These are phyloP conservation scores for Lophotis ruficrista DNA, from an alignment of 2,113 vertebrate genomes.

Conservation along the genomic window DNA sequence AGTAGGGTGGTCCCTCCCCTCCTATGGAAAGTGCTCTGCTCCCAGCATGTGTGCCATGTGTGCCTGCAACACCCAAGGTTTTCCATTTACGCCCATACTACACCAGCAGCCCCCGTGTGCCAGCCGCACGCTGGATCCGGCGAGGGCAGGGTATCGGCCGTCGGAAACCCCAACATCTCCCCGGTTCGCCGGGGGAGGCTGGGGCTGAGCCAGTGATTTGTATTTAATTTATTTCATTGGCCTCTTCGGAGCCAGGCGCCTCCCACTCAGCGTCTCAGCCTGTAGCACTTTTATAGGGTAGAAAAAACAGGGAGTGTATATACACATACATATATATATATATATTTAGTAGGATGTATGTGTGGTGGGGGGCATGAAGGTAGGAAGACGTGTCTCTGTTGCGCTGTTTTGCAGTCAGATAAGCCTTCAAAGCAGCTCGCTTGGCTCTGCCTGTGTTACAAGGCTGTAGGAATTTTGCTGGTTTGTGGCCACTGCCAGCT, in stretches of 20 bases:
- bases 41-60: neutral
- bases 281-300: conserved; percentile 39
- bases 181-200: neutral
- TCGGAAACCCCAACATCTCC: neutral
- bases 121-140: neutral
- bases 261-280: conserved; percentile 46
- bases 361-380: neutral
- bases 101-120: neutral
- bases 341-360: rapidly evolving
- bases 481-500: neutral
- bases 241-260: neutral
- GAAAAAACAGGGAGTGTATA: conserved; percentile 33
- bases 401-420: neutral
- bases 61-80: neutral
- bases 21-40: neutral
- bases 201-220: conserved; percentile 25
- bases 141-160: neutral
- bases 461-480: neutral
- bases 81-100: neutral
- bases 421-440: neutral
- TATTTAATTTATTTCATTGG: conserved; percentile 63
- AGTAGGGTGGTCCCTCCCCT: neutral
- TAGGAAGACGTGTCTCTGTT: neutral
- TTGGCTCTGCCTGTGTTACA: neutral
- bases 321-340: neutral